A percentile compares a stretch with the other conserved stretches of the same genome.
Evolutionary conservation across 2,113 vertebrate species (phyloP).

Genomic region (Hippocampus barbouri): DNA sequence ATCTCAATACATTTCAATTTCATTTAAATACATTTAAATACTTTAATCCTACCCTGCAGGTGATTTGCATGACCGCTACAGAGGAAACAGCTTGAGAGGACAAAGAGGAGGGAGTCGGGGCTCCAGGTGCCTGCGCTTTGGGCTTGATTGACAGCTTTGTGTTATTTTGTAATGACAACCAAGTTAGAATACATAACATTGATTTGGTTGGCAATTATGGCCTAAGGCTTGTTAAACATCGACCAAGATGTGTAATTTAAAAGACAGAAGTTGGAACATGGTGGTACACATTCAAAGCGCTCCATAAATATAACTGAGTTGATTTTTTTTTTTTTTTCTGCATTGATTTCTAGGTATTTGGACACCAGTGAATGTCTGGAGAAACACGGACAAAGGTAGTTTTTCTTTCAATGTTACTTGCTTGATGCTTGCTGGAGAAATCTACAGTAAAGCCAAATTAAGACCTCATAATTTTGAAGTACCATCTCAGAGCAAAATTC

Average conservation of each 20-base stretch:
- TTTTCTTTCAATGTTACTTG: no score
- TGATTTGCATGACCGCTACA: slow-evolving; percentile 52
- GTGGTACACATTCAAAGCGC: no score
- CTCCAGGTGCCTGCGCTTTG: slow-evolving; percentile 36
- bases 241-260: background rate
- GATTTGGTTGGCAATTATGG: slow-evolving; percentile 31
- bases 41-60: slow-evolving; percentile 37
- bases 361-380: no score
- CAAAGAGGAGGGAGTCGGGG: slow-evolving; percentile 22
- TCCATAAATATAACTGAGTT: no score
- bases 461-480: no score
- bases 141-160: slow-evolving; percentile 43
- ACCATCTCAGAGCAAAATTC: no score
- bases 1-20: slow-evolving; percentile 72
- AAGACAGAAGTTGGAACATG: background rate
- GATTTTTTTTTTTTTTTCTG: no score
- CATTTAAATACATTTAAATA: slow-evolving; percentile 68
- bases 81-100: slow-evolving; percentile 36
- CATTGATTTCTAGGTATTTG: no score
- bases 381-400: no score
- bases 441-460: no score
- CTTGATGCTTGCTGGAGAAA: no score
- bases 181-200: slow-evolving; percentile 45
- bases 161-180: slow-evolving; percentile 34
- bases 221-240: slow-evolving; percentile 13